Base-by-base conservation (phyloP, 2,888 invertebrate genomes). In the Andrena minutula region DNA sequence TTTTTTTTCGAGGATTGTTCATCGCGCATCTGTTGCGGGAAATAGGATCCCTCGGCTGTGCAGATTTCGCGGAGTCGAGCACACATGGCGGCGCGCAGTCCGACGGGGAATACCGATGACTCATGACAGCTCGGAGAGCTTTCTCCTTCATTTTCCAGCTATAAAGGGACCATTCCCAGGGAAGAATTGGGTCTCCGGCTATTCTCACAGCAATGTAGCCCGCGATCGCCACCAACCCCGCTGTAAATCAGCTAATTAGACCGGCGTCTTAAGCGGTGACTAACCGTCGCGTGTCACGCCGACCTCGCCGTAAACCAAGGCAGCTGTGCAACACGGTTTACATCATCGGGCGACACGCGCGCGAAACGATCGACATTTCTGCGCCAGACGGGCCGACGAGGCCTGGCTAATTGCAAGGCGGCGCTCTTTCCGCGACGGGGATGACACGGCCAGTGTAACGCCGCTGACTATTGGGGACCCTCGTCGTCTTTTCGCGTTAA, bases 181-280 rank as follows among this genome's bases (percentile, higher is more conserved):
- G 23, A 47, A 64, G 60, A 85, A 71, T 66, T 70, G 56, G 82
- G 76, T 69, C 74, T n/a, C n/a, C 53, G 53, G 28, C 58, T 49
- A 81, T 79, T 86, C 86, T 86, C 86, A 86, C 87, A 81, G 68
- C 68, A 86, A 87, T 87, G 60, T n/a, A 70, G 63, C 60, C 30
- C 28, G 69, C 51, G 75, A 75, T 73, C 56, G 53, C 65, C 73
- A 51, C 68, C 26, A 49, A 49, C 74, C 23, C 61, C 30, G 65
- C 69, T 79, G 79, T 87, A 87, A 86, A 83, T 85, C 87, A 83
- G 73, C 68, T 66, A 76, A 80, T 86, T 83, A 79, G 81, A 79
- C 51, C 47, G 72, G 63, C 70, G 53, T 69, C 85, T 89, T 85
- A 88, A 89, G 84, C 84, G 89, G 76, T 90, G 90, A 90, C 90